Evolutionary conservation across 2,888 invertebrate species (phyloP), one percentile per base, ranked within the genome.

Genomic region (Hyles lineata): DNA sequence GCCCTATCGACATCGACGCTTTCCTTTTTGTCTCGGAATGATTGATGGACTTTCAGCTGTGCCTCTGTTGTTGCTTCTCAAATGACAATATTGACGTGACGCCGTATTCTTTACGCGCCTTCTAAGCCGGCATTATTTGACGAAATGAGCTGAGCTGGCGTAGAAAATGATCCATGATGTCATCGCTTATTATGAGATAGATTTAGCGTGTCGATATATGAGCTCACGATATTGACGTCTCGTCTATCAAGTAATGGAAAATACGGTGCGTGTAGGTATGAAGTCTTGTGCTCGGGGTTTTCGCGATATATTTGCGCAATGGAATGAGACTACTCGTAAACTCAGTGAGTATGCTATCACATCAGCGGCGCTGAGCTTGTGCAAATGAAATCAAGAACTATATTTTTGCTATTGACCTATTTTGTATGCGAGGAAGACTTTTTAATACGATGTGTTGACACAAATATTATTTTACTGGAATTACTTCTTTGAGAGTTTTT

Each of bases 1-100:
- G 89, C 88, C 85, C 88, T 90, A 90, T 91, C 89, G 86, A 84
- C 85, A 81, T 82, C 83, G 77, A 76, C 74, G 82, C 80, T 84
- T 85, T 84, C 85, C 85, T 91, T 91, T 92, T 92, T 92, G 89
- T 90, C 85, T 85, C 80, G 76, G 74, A 75, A 85, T 89, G 90
- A 93, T 93, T 91, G 92, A 92, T 93, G 88, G 85, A 79, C 82
- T 80, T 82, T 83, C 82, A 78, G 83, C 81, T 81, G 76, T 77
- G 82, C 62, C 73, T 74, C 77, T 77, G 78, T 76, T 84, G 85
- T 80, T 80, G 80, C 82, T 78, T 74, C 81, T 83, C 82, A 78
- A 82, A 82, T 86, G 86, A 84, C 86, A 86, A 82, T 84, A 84
- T 88, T 87, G 88, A 86, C 84, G 82, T 79, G 82, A 78, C 82